Conservation (phyloP, 2,113 vertebrate species). For the Caretta caretta region DNA sequence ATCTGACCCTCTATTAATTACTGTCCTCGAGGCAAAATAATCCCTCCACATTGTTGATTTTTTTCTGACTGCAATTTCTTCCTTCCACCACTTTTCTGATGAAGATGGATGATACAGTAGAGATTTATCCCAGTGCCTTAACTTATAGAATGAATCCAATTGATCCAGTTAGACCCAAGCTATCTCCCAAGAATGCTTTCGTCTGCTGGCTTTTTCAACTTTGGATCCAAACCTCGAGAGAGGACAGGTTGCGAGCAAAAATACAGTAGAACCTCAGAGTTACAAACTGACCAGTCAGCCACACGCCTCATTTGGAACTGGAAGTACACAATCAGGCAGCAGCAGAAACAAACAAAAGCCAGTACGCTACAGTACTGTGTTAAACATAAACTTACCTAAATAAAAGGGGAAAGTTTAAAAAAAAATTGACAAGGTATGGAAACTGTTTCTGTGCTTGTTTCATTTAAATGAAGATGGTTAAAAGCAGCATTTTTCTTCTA, state of each 20-base stretch:
- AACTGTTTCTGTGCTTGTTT: no score
- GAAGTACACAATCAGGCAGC: no score
- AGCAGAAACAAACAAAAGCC: no score
- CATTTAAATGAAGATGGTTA: no score
- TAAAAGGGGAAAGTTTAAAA: no score
- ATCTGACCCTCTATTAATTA: neutral
- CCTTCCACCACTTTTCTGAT: neutral
- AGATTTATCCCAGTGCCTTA: slow-evolving; percentile 34
- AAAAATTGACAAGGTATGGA: no score
- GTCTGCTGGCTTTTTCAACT: slow-evolving; percentile 40
- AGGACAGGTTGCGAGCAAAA: slow-evolving; percentile 62
- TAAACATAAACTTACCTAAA: no score
- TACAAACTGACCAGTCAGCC: no score
- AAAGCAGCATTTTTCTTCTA: no score
- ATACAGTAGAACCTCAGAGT: no score
- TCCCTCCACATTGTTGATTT: neutral
- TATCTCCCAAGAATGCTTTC: slow-evolving; percentile 6
- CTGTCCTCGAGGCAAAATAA: neutral
- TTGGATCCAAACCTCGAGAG: slow-evolving; percentile 48
- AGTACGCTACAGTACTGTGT: no score
- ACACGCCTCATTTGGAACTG: no score
- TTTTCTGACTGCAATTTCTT: neutral
- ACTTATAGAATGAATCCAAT: slow-evolving; percentile 16
- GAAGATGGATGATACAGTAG: neutral
- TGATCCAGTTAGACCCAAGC: slow-evolving; percentile 26